Conservation (phyloP, 2,113 vertebrate species). For the Catharus fuscescens region DNA sequence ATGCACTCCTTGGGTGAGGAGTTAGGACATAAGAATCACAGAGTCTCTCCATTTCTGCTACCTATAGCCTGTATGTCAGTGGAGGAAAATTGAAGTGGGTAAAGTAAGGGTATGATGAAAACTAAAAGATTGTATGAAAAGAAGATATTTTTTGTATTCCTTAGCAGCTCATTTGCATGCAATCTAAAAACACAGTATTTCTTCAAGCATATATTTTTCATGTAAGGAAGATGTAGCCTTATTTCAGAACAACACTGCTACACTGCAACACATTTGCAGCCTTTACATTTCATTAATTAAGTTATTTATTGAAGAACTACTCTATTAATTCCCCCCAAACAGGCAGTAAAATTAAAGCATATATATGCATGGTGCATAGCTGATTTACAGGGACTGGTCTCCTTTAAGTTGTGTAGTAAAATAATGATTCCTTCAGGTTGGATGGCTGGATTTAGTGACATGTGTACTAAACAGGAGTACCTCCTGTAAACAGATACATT, state of each 20-base stretch:
- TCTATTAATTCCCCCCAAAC: neutral
- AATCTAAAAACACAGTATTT: neutral
- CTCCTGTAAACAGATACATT: neutral
- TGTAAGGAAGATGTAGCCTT: neutral
- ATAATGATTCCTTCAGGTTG: constrained; percentile 6
- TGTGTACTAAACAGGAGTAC: neutral
- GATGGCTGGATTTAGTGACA: neutral
- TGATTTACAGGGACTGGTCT: neutral
- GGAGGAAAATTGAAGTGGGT: neutral
- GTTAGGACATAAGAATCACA: neutral
- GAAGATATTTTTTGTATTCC: neutral
- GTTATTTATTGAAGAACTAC: constrained; percentile 29
- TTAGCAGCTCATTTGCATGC: neutral
- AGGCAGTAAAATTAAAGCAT: neutral
- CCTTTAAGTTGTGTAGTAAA: neutral
- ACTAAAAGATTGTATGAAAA: neutral
- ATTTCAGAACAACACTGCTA: neutral
- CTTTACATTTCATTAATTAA: constrained; percentile 29
- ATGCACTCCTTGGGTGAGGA: neutral
- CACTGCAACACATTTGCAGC: neutral
- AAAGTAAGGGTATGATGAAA: neutral
- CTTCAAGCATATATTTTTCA: neutral
- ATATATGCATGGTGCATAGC: neutral
- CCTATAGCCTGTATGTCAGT: neutral
- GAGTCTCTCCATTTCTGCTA: neutral